Evolutionary conservation across 2,888 invertebrate species (phyloP).

Genomic region (Suillia variegata): DNA sequence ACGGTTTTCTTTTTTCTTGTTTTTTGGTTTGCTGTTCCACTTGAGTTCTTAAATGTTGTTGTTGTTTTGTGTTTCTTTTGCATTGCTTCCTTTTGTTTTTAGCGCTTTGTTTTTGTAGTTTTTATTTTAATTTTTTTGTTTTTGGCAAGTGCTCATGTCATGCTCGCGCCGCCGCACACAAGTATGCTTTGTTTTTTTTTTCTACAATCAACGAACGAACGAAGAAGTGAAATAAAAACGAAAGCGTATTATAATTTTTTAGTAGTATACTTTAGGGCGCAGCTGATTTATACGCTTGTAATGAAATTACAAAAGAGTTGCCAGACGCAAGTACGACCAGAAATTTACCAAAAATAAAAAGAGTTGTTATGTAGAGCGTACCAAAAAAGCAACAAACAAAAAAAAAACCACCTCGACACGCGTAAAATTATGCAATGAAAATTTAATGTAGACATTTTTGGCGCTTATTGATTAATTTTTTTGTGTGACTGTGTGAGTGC

Average conservation of each 20-base stretch:
- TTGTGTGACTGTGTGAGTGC: not conserved
- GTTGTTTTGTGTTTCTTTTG: too few species aligned
- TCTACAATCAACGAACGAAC: not conserved
- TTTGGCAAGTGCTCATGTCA: not conserved
- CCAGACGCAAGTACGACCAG: not conserved
- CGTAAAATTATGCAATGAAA: conserved; percentile 14
- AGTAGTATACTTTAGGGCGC: conserved; percentile 21
- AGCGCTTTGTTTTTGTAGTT: too few species aligned
- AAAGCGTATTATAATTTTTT: conserved; percentile 13
- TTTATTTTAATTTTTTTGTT: not conserved
- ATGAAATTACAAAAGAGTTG: conserved; percentile 12
- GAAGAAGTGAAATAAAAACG: not conserved
- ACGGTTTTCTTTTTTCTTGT: too few species aligned
- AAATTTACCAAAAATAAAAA: not conserved
- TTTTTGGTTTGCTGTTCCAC: too few species aligned
- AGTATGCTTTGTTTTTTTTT: not conserved
- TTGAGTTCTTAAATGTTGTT: too few species aligned
- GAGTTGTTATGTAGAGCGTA: not conserved
- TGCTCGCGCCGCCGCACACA: not conserved
- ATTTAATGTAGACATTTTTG: conserved; percentile 14
- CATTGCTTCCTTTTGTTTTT: too few species aligned
- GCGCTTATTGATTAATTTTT: conserved; percentile 8
- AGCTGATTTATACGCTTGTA: conserved; percentile 18
- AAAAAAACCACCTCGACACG: not conserved
- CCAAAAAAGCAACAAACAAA: not conserved